Conservation (phyloP, 2,888 invertebrate genomes). For the Eudemis profundana region DNA sequence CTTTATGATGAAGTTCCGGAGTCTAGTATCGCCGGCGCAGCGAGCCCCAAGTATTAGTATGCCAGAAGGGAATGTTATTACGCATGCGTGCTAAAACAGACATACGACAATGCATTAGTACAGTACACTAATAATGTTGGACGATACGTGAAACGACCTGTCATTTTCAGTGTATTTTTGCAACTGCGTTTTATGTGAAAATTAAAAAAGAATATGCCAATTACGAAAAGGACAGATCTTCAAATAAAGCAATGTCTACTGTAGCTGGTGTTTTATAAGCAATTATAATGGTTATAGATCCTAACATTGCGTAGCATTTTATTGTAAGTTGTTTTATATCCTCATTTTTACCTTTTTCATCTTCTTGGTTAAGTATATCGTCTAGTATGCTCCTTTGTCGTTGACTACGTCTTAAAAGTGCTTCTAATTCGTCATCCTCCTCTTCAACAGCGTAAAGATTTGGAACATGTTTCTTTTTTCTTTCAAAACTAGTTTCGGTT, state of each 20-base stretch:
- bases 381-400: constrained; percentile 89
- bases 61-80: constrained; percentile 86
- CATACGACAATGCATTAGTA: constrained; percentile 81
- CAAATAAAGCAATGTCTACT: constrained; percentile 42
- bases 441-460: constrained; percentile 77
- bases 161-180: constrained; percentile 53
- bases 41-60: constrained; percentile 82
- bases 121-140: constrained; percentile 52
- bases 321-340: constrained; percentile 23
- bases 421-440: constrained; percentile 86
- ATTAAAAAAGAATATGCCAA: neutral
- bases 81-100: constrained; percentile 85
- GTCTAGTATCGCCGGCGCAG: constrained; percentile 70
- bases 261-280: constrained; percentile 61
- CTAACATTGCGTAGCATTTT: constrained; percentile 75
- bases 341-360: constrained; percentile 78
- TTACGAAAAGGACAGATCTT: constrained; percentile 57
- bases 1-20: constrained; percentile 66
- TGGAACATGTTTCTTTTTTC: constrained; percentile 63
- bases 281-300: constrained; percentile 60
- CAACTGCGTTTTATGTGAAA: neutral
- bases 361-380: constrained; percentile 88
- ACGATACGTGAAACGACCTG: constrained; percentile 53
- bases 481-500: constrained; percentile 72
- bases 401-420: constrained; percentile 87